phyloP scores from a whole-genome alignment of 2,797 vertebrate genomes.

The Silurus lanzhouensis region DNA sequence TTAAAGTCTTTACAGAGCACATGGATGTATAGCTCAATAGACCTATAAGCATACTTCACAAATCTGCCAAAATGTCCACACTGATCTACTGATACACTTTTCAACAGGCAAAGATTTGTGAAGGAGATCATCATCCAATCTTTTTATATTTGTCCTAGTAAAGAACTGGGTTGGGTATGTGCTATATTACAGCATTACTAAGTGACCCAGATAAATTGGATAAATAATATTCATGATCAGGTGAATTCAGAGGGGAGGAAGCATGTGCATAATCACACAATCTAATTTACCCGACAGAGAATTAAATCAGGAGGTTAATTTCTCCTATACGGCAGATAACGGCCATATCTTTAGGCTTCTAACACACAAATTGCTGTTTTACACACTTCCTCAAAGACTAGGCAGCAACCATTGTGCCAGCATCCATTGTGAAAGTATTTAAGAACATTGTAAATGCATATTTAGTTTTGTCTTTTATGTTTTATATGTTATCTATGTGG shows the following conservation, averaged over 20 bases:
- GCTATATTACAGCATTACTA: slow-evolving; percentile 54
- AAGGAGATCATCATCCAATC: slow-evolving; percentile 14
- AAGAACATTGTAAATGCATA: neutral
- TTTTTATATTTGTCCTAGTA: slow-evolving; percentile 55
- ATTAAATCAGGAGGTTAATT: slow-evolving; percentile 71
- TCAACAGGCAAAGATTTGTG: slow-evolving; percentile 3
- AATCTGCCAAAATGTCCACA: slow-evolving; percentile 3
- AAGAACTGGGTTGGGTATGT: slow-evolving; percentile 42
- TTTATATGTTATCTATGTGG: neutral
- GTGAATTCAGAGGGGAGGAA: slow-evolving; percentile 60
- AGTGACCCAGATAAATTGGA: slow-evolving; percentile 69
- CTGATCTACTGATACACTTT: neutral
- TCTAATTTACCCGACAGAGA: slow-evolving; percentile 69
- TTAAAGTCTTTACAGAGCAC: neutral
- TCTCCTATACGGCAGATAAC: slow-evolving; percentile 57
- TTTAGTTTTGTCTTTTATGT: no score
- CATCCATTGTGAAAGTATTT: neutral
- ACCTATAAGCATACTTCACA: neutral
- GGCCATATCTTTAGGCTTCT: slow-evolving; percentile 53
- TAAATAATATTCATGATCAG: slow-evolving; percentile 66
- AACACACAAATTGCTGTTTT: slow-evolving; percentile 46
- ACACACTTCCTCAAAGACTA: neutral
- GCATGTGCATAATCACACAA: slow-evolving; percentile 59
- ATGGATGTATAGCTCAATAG: neutral
- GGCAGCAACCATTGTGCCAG: neutral